Base-by-base conservation (phyloP, 2,888 invertebrate species). In the Lissocephala sabroskyi region DNA sequence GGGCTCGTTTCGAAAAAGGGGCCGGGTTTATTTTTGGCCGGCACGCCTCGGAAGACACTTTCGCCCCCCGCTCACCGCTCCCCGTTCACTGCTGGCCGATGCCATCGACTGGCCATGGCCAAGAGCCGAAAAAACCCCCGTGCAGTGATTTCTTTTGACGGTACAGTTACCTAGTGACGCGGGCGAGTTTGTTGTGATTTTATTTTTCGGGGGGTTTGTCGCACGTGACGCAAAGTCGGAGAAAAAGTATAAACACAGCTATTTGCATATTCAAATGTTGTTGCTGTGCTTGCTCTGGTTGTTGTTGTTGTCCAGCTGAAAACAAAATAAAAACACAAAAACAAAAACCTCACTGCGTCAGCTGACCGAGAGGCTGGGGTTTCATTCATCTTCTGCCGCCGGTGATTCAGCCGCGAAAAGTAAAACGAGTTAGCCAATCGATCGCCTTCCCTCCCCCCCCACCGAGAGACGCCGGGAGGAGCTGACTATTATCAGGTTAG, bases 201-300 rank as follows among this genome's bases (percentile, higher is more conserved):
- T 41, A 41, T 41, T 6, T 18, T 30, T 54, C 45, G 54, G 48
- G 30, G n/a, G n/a, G n/a, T n/a, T n/a, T n/a, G n/a, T n/a, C 35
- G 33, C 55, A 74, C 70, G 66, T 74, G 71, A 58, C 56, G 62
- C 51, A 52, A 61, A 61, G 17, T 28, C 33, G 16, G 46, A 37
- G 46, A 19, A 56, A 41, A 14, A 74, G 47, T 51, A 53, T 37
- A 49, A 48, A 51, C 45, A 54, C 44, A 32, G 63, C 78, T 75
- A 71, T 70, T 70, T 55, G 78, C 78, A 70, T 68, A 70, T 70
- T 74, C 46, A 56, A 65, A 62, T 61, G 35, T 16, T n/a, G n/a
- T n/a, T n/a, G n/a, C n/a, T n/a, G n/a, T n/a, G n/a, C n/a, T n/a
- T n/a, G n/a, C n/a, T n/a, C n/a, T n/a, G n/a, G 16, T 9, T 14